A percentile compares a stretch with the other conserved stretches of the same genome.
phyloP scores from a whole-genome alignment of 2,888 invertebrate species.

The Eristalis intricaria region DNA sequence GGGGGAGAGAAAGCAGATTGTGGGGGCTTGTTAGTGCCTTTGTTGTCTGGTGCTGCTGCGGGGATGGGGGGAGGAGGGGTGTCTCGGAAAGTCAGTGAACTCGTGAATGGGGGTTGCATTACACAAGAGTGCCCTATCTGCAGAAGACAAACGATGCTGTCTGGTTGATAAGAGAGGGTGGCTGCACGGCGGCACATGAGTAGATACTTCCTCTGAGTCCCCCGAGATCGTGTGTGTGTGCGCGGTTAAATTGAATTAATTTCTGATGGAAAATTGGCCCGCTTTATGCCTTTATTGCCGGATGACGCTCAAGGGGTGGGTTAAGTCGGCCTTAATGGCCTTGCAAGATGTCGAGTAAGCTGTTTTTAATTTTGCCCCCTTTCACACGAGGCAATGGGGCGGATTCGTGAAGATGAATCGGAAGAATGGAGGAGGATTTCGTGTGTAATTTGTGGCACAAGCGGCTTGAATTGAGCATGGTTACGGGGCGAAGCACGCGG shows the following conservation, averaged over 20 bases:
- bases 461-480: neutral
- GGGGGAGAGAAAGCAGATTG: slow-evolving; percentile 27
- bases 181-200: slow-evolving; percentile 22
- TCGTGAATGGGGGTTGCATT: slow-evolving; percentile 25
- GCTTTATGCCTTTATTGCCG: slow-evolving; percentile 18
- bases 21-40: neutral
- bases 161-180: slow-evolving; percentile 43
- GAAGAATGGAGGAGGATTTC: slow-evolving; percentile 16
- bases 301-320: slow-evolving; percentile 22
- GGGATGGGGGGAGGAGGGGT: neutral
- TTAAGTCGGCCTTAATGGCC: slow-evolving; percentile 47
- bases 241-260: slow-evolving; percentile 67
- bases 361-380: slow-evolving; percentile 40
- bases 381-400: slow-evolving; percentile 14
- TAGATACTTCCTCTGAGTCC: slow-evolving; percentile 39
- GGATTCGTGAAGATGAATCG: neutral
- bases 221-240: neutral
- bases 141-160: slow-evolving; percentile 57
- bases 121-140: slow-evolving; percentile 18
- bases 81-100: slow-evolving; percentile 59
- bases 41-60: neutral
- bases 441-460: neutral
- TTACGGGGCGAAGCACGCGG: neutral
- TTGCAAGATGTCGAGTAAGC: slow-evolving; percentile 59
- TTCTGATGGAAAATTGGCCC: slow-evolving; percentile 60